Conservation (phyloP, 2,797 vertebrate genomes). For the Malurus leucopterus region DNA sequence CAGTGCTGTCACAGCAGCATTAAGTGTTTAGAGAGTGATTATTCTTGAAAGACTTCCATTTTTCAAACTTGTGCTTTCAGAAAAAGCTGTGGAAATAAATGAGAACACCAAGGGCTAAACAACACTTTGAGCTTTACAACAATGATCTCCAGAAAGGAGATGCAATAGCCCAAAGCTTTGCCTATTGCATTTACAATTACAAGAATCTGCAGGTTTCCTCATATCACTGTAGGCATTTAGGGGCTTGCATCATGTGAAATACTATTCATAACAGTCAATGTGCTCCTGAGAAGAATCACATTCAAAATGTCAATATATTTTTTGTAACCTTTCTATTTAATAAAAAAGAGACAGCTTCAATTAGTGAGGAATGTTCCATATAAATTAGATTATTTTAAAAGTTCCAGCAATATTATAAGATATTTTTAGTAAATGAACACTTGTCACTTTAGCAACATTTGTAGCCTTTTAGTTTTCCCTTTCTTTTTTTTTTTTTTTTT, state of each 20-base stretch:
- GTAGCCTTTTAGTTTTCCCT: background rate
- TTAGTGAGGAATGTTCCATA: slow-evolving; percentile 71
- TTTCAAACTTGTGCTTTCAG: slow-evolving; percentile 62
- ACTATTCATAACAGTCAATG: slow-evolving; percentile 65
- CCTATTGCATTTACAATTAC: slow-evolving; percentile 47
- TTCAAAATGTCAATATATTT: slow-evolving; percentile 69
- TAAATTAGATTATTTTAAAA: slow-evolving; percentile 76
- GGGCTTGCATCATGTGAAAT: slow-evolving; percentile 51
- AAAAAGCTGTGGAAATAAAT: slow-evolving; percentile 60
- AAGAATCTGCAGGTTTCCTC: slow-evolving; percentile 34
- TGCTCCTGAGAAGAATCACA: slow-evolving; percentile 65
- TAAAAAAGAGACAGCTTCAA: slow-evolving; percentile 77
- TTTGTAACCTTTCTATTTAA: slow-evolving; percentile 75
- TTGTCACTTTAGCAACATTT: slow-evolving; percentile 51
- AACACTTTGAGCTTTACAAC: slow-evolving; percentile 38
- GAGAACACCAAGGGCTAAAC: slow-evolving; percentile 58
- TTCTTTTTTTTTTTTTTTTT: background rate
- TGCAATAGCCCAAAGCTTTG: slow-evolving; percentile 38
- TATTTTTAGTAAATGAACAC: slow-evolving; percentile 73
- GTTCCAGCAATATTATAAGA: slow-evolving; percentile 67
- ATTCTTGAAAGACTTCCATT: slow-evolving; percentile 70
- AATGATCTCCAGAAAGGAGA: slow-evolving; percentile 39
- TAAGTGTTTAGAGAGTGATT: slow-evolving; percentile 75
- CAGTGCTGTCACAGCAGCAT: slow-evolving; percentile 74
- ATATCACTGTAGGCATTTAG: slow-evolving; percentile 26